Evolutionary conservation across 1,140 invertebrate genomes (phyloP), one percentile per base, ranked within the genome.

Genomic region (Saccostrea echinata): DNA sequence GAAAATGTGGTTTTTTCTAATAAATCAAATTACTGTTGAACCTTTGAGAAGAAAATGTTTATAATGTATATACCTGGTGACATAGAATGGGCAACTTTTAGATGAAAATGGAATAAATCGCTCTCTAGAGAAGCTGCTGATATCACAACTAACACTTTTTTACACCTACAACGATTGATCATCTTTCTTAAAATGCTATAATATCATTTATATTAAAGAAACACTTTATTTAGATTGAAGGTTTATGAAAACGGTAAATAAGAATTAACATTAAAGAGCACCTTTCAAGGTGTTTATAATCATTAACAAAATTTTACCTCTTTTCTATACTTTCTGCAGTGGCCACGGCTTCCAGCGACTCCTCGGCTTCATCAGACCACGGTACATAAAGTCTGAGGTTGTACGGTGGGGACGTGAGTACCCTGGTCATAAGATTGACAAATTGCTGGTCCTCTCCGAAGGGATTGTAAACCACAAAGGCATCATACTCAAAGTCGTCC

Each of bases 291-390:
- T 43, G 43, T 43, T 43, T 9, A 51, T 51, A 35, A 51, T 1
- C 3, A 27, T 6, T 21, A 51, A 13, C 9, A 11, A 24, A 43
- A 1, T n/a, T 24, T 57, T 84, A 84, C 83, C 83, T 84, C 57
- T 84, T 84, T 30, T 84, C 83, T 16, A 84, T 61, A 84, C n/a
- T 84, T 84, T 84, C 83, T 13, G 83, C 83, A 12, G 83, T 53
- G 16, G 52, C 27, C n/a, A 53, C 43, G 3, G 52, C 30, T 21
- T 84, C 83, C 9, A 83, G 51, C 0, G 18, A n/a, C 13, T 33
- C 43, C 18, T 83, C 81, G 13, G n/a, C 18, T 8, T 27, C 30
- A 33, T 84, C 83, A 9, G 83, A 27, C 83, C 83, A 84, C 2
- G 83, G 83, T 12, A 84, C 83, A 57, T 35, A 84, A 9, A 84